Evolutionary conservation across 1,140 invertebrate species (phyloP).

Genomic region (Diachasma alloeum): DNA sequence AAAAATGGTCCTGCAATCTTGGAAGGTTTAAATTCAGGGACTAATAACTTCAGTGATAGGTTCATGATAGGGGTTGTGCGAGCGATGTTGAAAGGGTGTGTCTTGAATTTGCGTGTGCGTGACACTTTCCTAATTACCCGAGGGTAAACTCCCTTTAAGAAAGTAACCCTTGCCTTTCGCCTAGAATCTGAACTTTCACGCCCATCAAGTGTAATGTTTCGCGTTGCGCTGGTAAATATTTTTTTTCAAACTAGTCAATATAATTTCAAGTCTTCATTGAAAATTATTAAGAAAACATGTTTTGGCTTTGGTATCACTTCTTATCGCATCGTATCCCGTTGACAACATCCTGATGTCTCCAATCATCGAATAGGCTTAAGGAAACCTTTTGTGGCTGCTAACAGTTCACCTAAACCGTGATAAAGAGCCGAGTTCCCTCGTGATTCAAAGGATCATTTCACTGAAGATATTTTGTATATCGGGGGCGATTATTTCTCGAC

Average conservation of each 20-base stretch:
- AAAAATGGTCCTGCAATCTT: neutral
- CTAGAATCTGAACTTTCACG: neutral
- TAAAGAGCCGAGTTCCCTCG: conserved; percentile 38
- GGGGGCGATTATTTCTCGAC: conserved; percentile 18
- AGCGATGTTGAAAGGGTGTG: conserved; percentile 32
- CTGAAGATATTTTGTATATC: neutral
- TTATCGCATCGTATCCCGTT: conserved; percentile 54
- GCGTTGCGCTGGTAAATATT: neutral
- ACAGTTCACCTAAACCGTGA: conserved; percentile 50
- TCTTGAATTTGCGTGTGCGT: conserved; percentile 48
- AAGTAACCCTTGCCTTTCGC: conserved; percentile 42
- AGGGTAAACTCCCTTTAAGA: conserved; percentile 47
- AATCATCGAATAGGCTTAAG: conserved; percentile 42
- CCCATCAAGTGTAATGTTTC: neutral
- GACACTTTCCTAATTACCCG: conserved; percentile 59
- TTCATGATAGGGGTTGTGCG: conserved; percentile 6
- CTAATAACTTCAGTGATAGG: neutral
- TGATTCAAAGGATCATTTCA: neutral
- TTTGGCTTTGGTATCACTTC: conserved; percentile 3
- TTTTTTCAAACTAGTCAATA: no score
- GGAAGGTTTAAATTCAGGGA: neutral
- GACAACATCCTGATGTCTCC: conserved; percentile 57
- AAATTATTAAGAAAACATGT: conserved; percentile 12
- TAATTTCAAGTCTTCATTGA: no score
- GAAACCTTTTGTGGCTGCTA: conserved; percentile 45